Base-by-base conservation (phyloP, 2,797 vertebrate genomes). In the Petrocephalus schoutedeni region DNA sequence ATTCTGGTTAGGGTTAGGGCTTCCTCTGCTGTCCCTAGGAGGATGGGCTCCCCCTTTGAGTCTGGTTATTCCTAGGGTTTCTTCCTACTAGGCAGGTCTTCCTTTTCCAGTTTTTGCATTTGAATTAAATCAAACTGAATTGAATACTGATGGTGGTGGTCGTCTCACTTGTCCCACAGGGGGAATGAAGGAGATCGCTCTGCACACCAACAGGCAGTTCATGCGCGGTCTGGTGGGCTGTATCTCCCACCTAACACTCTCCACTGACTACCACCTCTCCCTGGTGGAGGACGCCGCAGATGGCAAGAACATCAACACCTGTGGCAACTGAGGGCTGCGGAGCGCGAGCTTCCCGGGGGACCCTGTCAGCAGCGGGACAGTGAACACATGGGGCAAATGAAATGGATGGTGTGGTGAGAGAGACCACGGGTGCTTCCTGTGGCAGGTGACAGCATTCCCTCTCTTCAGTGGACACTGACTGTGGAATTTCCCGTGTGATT, bases 281-380 rank as follows among this genome's bases (percentile, higher is more conserved):
- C 95, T 99, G 87, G 98, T 99, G 91, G 98, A 97, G 92, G 97
- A 98, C 0, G 98, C 98, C 0, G 88, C 94, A 0, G 97, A 97
- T 0, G 98, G 98, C 89, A 99, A 99, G 94, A 99, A 99, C 95
- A 99, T 99, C 94, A 98, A 99, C 92, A 99, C 94, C 0, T 99
- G 98, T 90, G 96, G 97, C 92, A 96, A 96, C 91, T 98, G 96
- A 94, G 95, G 93, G 91, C 89, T 56, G 45, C 86, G 88, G 85
- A 87, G 59, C 19, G 67, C 58, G 10, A 54, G 57, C 71, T 57
- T 85, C 51, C 85, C 87, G 5, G 87, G 80, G 49, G 82, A 85
- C 61, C 3, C 21, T 12, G 45, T 45, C 59, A 64, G 32, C 8
- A 41, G 83, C 7, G 8, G 41, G 80, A 67, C 77, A 28, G 45